Base-by-base conservation (phyloP, 2,113 vertebrate species). In the Nesogale talazaci region DNA sequence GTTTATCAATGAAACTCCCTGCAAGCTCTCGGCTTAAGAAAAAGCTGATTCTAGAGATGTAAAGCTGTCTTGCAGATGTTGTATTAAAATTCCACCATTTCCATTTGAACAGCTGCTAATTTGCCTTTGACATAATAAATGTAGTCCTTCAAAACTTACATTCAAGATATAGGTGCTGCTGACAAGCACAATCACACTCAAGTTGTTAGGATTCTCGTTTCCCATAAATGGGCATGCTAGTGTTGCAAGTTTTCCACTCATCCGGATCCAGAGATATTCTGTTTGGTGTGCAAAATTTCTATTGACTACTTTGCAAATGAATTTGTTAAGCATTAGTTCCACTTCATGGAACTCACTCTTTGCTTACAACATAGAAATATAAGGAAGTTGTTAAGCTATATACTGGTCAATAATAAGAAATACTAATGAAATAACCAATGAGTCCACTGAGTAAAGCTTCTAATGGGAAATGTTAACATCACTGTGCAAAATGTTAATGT, bases 81-180 rank as follows among this genome's bases (percentile, higher is more conserved):
- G 88, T 91, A 79, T 96, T 94, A 91, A 94, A 96, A 96, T 96
- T 94, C 94, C 70, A 59, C 81, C 77, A 92, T 91, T 63, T 40
- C 7, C 1, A n/a, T 88, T 91, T 86, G 63, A 94, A 82, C 87
- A 97, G 96, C 95, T 96, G 95, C 91, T 97, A 88, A 96, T 95
- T 97, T 96, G 88, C 75, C 89, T 94, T 91, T 96, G 95, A 94
- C 92, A 96, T 86, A 89, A 92, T 96, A 96, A 96, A 94, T 83
- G 69, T 40, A 91, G 81, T 94, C 38, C 82, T 94, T 94, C 82
- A 94, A 85, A 94, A 83, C 78, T 91, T 83, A 75, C n/a, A 83
- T 93, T 95, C 80, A 92, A 92, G 74, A 92, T 89, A 84, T 94
- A 96, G 96, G 91, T 95, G 93, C 69, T 83, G 84, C 93, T 95